Conservation (phyloP, 2,113 vertebrate genomes). For the Apteryx owenii region DNA sequence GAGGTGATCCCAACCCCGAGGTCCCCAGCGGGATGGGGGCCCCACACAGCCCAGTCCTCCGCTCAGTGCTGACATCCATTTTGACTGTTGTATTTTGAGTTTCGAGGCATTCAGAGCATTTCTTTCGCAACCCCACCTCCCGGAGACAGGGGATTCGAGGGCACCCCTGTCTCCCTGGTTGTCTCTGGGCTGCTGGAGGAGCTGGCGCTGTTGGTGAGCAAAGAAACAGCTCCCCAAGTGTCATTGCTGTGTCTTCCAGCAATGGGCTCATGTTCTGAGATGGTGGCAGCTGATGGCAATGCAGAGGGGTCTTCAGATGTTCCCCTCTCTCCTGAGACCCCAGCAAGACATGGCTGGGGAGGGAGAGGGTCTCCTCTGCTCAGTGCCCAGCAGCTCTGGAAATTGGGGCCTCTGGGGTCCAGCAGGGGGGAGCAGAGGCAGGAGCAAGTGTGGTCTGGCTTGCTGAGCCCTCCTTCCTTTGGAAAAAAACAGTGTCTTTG, state of each 20-base stretch:
- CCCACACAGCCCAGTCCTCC: background rate
- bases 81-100: background rate
- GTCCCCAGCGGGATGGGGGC: background rate
- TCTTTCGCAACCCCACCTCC: background rate
- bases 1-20: background rate
- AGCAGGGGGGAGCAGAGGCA: background rate
- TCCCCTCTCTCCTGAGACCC: background rate
- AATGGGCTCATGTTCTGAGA: background rate
- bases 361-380: background rate
- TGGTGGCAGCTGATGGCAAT: background rate
- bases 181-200: background rate
- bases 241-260: background rate
- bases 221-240: background rate
- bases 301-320: background rate
- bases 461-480: background rate
- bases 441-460: rapidly evolving
- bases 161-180: background rate
- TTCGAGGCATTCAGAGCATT: background rate
- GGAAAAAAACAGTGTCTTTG: background rate
- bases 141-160: background rate
- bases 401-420: background rate
- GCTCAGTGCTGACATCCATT: background rate
- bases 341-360: background rate
- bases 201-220: background rate
- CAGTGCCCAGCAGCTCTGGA: background rate